A percentile compares a stretch with the other conserved stretches of the same genome.
Evolutionary conservation across 2,797 vertebrate genomes (phyloP).

Genomic region (Sebastes hubbsi): DNA sequence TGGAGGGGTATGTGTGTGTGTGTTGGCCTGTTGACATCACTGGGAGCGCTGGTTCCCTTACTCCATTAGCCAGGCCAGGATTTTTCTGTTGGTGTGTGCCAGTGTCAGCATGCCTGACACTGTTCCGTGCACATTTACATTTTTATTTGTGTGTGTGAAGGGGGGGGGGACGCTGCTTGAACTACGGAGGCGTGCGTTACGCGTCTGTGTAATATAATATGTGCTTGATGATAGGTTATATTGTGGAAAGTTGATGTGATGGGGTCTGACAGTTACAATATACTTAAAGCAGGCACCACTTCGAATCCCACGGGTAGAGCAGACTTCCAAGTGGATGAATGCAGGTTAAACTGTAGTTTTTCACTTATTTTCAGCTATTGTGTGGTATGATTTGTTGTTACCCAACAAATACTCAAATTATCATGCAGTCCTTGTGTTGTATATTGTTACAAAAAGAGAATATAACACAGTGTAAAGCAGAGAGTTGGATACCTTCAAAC

Average conservation of each 20-base stretch:
- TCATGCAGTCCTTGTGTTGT: too few relatives aligned
- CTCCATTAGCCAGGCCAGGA: conserved; percentile 42
- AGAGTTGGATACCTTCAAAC: not conserved
- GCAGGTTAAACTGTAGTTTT: conserved; percentile 2
- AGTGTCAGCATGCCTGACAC: conserved; percentile 46
- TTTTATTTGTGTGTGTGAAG: conserved; percentile 20
- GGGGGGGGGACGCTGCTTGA: not conserved
- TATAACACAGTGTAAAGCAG: not conserved
- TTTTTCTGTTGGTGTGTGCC: conserved; percentile 46
- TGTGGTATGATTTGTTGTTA: not conserved
- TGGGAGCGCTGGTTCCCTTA: conserved; percentile 40
- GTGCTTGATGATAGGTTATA: conserved; percentile 33
- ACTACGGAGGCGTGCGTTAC: not conserved
- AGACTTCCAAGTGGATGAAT: conserved; percentile 6
- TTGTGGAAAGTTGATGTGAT: conserved; percentile 22
- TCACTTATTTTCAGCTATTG: not conserved
- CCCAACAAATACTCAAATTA: not conserved
- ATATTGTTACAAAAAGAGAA: not conserved
- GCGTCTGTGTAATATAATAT: conserved; percentile 15
- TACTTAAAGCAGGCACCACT: conserved; percentile 2
- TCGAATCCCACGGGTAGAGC: not conserved
- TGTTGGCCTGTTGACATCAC: conserved; percentile 52
- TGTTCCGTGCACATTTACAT: conserved; percentile 28
- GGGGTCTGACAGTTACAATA: conserved; percentile 12
- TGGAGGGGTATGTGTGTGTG: conserved; percentile 19